Percentiles rank a stretch among this genome's conserved stretches.
Conservation (phyloP, 2,888 invertebrate species). For the Crematogaster levior region DNA sequence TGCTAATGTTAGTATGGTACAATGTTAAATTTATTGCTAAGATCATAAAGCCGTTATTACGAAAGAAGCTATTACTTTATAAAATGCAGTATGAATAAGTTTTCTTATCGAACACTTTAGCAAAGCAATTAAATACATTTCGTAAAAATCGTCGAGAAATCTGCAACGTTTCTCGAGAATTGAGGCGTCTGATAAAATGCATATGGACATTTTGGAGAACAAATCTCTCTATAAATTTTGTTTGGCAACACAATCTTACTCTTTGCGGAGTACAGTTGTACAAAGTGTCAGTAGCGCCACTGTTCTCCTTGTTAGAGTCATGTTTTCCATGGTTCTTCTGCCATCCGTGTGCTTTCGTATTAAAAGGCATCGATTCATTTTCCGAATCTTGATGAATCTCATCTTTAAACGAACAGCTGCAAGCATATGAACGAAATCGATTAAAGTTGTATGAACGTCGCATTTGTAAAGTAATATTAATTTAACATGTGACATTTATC, state of each 20-base stretch:
- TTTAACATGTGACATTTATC: not conserved
- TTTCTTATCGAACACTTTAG: not conserved
- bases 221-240: not conserved
- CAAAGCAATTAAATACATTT: not conserved
- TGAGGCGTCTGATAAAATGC: not conserved
- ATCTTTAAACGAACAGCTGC: not conserved
- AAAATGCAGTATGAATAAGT: not conserved
- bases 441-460: too few relatives aligned
- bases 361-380: not conserved
- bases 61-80: not conserved
- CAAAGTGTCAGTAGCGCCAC: slow-evolving; percentile 71
- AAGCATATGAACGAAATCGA: not conserved
- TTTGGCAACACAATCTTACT: slow-evolving; percentile 68
- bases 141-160: not conserved
- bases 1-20: not conserved
- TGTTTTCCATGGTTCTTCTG: not conserved
- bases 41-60: not conserved
- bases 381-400: not conserved
- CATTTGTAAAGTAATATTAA: too few relatives aligned
- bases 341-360: too few relatives aligned
- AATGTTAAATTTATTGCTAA: not conserved
- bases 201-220: not conserved
- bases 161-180: not conserved
- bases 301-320: slow-evolving; percentile 78
- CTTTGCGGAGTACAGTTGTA: slow-evolving; percentile 78